Conservation (phyloP, 2,113 vertebrate genomes). For the Morone saxatilis region DNA sequence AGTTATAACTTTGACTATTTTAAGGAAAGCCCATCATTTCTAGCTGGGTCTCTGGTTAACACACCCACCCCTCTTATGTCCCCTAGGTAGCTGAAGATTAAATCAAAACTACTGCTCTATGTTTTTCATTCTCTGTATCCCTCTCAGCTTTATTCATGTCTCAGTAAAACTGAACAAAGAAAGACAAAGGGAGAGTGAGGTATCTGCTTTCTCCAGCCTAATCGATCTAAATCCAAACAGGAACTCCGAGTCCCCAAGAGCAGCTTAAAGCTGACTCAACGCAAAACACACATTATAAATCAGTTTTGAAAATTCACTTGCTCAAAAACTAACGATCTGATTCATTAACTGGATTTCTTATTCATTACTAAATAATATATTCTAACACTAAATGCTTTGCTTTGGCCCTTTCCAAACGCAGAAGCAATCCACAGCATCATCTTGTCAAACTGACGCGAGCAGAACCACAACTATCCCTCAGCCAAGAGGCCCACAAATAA, state of each 20-base stretch:
- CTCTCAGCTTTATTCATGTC: constrained; percentile 32
- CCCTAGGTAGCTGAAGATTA: constrained; percentile 5
- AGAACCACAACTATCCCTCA: constrained; percentile 3
- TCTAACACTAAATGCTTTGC: constrained; percentile 1
- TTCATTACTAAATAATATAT: constrained; percentile 1
- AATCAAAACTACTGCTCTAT: constrained; percentile 24
- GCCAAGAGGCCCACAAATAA: constrained; percentile 53
- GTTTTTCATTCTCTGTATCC: constrained; percentile 20
- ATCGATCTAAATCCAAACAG: constrained; percentile 44
- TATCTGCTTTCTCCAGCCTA: constrained; percentile 32
- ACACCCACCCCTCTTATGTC: not conserved
- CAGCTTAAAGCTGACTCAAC: constrained; percentile 7
- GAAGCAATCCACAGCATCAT: constrained; percentile 23
- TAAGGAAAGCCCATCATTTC: not conserved
- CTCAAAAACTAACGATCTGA: constrained; percentile 5
- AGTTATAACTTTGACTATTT: not conserved
- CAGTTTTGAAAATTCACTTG: not conserved
- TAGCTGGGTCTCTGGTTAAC: not conserved
- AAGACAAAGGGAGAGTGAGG: not conserved
- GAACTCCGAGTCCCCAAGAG: constrained; percentile 13
- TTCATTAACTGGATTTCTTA: constrained; percentile 20
- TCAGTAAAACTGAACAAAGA: constrained; percentile 35
- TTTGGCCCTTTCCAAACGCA: constrained; percentile 5
- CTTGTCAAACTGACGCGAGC: constrained; percentile 30
- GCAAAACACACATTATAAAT: not conserved